Percentiles rank a stretch among this genome's conserved stretches.
Evolutionary conservation across 2,888 invertebrate species (phyloP).

Genomic region (Stictocephala bisonia): DNA sequence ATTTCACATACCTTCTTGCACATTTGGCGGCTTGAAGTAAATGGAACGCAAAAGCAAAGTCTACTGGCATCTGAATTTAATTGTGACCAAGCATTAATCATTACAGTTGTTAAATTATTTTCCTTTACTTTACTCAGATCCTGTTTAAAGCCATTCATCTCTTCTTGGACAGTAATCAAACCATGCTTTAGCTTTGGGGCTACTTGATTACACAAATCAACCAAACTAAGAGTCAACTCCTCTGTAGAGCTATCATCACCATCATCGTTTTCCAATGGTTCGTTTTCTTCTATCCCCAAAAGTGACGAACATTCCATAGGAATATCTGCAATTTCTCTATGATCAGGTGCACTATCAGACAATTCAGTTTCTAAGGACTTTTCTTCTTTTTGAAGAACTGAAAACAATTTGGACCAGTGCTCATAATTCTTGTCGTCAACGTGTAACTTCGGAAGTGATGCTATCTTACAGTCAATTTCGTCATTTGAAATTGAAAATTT

Average conservation of each 20-base stretch:
- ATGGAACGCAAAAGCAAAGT: constrained; percentile 5
- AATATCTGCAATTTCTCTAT: too few relatives aligned
- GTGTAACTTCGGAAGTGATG: too few relatives aligned
- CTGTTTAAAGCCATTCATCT: background rate
- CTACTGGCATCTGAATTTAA: background rate
- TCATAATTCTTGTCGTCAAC: too few relatives aligned
- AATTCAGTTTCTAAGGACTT: background rate
- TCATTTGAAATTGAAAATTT: constrained; percentile 11
- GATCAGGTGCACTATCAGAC: too few relatives aligned
- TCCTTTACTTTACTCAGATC: background rate
- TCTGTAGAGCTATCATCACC: background rate
- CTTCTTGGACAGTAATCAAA: background rate
- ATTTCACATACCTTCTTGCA: background rate
- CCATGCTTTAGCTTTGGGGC: background rate
- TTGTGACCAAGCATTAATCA: constrained; percentile 6
- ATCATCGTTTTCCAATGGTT: background rate
- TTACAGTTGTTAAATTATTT: background rate
- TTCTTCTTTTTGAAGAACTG: background rate
- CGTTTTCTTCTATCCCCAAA: background rate
- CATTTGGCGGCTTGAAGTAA: background rate
- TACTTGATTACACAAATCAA: background rate
- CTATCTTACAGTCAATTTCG: background rate
- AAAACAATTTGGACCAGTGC: too few relatives aligned
- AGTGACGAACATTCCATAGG: too few relatives aligned
- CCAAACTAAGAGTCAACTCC: background rate